Evolutionary conservation across 2,888 invertebrate genomes (phyloP).

Genomic region (Gastrophysa polygoni): DNA sequence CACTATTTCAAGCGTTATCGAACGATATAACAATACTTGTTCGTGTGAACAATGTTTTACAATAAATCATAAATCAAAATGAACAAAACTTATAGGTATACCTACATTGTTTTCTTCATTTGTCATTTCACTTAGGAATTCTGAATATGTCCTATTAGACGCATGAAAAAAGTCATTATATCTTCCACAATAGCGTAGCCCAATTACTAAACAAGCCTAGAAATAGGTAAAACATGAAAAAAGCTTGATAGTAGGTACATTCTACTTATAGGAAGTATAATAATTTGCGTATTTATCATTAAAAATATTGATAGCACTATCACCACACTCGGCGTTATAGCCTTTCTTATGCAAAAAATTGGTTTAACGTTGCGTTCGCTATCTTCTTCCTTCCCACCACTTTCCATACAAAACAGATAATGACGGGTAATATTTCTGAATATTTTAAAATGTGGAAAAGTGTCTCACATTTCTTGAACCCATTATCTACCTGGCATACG

Average conservation of each 20-base stretch:
- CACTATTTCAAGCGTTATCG: too few species aligned
- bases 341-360: conserved; percentile 18
- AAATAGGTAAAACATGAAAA: conserved; percentile 23
- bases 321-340: conserved; percentile 21
- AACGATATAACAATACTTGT: too few species aligned
- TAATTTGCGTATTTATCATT: conserved; percentile 29
- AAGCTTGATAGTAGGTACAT: conserved; percentile 21
- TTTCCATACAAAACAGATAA: neutral
- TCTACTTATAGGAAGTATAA: conserved; percentile 27
- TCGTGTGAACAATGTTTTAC: too few species aligned
- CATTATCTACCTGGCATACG: conserved; percentile 24
- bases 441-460: conserved; percentile 33
- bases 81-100: neutral
- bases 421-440: conserved; percentile 19
- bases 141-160: neutral
- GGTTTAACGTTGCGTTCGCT: conserved; percentile 1
- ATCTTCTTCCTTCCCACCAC: conserved; percentile 15
- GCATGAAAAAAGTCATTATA: neutral
- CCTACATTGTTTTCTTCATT: neutral
- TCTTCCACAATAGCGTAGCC: neutral
- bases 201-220: conserved; percentile 7
- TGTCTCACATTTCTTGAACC: conserved; percentile 25
- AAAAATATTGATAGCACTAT: conserved; percentile 27
- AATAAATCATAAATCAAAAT: neutral
- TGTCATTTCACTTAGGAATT: neutral